Base-by-base conservation (phyloP, 1,140 invertebrate species). In the Bombus difficillimus region DNA sequence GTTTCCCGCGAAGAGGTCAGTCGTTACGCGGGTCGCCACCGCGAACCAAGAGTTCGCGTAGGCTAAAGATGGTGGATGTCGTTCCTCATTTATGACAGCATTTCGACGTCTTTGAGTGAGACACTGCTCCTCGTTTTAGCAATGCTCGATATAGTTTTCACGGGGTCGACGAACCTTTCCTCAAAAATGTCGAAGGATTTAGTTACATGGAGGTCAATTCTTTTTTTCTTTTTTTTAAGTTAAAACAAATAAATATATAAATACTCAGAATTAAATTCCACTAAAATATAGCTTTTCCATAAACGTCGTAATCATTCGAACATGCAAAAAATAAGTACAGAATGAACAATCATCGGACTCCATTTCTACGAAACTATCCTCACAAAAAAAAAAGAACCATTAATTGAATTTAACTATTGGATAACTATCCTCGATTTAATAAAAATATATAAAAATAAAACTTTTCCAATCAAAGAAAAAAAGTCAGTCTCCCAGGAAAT, bases 21-120 rank as follows among this genome's bases (percentile, higher is more conserved):
- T n/a, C 72, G 39, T 72, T 72, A 32, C 18, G 47, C 47, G 47
- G 47, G 18, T 22, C 32, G 74, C 39, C 15, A 59, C 6, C 53
- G 25, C n/a, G 34, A n/a, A 28, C 47, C 3, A 32, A 62, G 25
- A 32, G 34, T 34, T 76, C 32, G 4, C 15, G 15, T 32, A 34
- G 41, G 66, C 34, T 53, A 71, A 69, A 80, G 43, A 80, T 37
- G 41, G 41, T 5, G 77, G 25, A 18, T 32, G 64, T n/a, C 47
- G 80, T 82, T 73, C 64, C 57, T 64, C 80, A 74, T 74, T 82
- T 62, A 74, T 41, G 57, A 64, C 37, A 28, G 22, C n/a, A 32
- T 22, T 64, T 28, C 71, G 39, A 39, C 41, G 13, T n/a, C 25
- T 59, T 82, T 43, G 39, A 57, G 71, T 53, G 13, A 62, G 75